Base-by-base conservation (phyloP, 2,888 invertebrate genomes). In the Polia nebulosa region DNA sequence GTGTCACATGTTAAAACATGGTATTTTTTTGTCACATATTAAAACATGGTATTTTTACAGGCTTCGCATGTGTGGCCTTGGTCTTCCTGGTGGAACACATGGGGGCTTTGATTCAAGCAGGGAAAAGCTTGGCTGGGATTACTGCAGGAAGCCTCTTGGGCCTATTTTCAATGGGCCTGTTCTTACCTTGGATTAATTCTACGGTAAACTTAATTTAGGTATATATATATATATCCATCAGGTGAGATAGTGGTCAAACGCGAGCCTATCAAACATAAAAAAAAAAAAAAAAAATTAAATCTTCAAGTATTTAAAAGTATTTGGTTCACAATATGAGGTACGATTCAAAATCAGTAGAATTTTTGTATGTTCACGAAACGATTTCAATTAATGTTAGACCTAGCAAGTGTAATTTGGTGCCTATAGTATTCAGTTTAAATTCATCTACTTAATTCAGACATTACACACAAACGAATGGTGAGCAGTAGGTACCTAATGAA, bases 81-180 rank as follows among this genome's bases (percentile, higher is more conserved):
- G 97, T 97, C 0, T 97, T 97, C 88, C 90, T 97, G 27, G 97
- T 97, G 0, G 97, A 97, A 85, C 97, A 97, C 84, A 96, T 97
- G 93, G 97, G 97, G 11, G 96, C 97, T 15, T 89, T 97, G 27
- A 96, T 97, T 66, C 97, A 97, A 93, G 97, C 97, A 3, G 97
- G 97, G 0, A 97, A 97, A 84, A 97, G 97, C 85, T 91, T 97
- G 60, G 96, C 97, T 0, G 97, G 97, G 0, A 97, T 97, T 78
- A 97, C 97, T 0, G 97, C 97, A 1, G 97, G 97, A 6, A 97
- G 97, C 67, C 91, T 97, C 2, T 91, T 97, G 6, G 97, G 97
- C 0, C 94, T 97, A 41, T 97, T 97, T 87, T 96, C 97, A 0
- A 95, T 97, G 88, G 97, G 97, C 44, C 96, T 97, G 89, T 97